These are phyloP conservation scores for Drosophila serrata DNA, from an alignment of 1,140 invertebrate genomes.

Conservation along the genomic window DNA sequence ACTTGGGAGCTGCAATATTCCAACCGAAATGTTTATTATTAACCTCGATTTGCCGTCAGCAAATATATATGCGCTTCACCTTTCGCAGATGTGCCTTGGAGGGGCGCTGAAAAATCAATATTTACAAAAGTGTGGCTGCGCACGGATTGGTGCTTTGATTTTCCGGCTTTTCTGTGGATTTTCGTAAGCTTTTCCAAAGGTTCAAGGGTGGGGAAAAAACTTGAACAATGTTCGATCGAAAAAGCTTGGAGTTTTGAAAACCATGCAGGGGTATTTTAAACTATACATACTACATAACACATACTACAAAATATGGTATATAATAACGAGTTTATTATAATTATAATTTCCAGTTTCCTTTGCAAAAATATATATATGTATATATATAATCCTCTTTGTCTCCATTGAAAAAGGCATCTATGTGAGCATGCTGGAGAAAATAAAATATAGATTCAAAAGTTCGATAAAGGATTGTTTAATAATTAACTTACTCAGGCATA, in stretches of 20 bases:
- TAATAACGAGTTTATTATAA: conserved; percentile 12
- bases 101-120: conserved; percentile 62
- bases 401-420: conserved; percentile 27
- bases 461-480: too few relatives aligned
- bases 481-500: conserved; percentile 67
- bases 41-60: not conserved
- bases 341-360: conserved; percentile 36
- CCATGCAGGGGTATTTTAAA: not conserved
- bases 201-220: not conserved
- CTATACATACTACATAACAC: not conserved
- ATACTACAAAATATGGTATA: not conserved
- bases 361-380: conserved; percentile 73
- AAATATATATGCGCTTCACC: conserved; percentile 1
- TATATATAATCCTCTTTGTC: conserved; percentile 8
- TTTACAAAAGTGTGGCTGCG: conserved; percentile 39
- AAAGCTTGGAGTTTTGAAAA: not conserved
- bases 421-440: conserved; percentile 63
- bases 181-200: not conserved
- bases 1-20: conserved; percentile 34
- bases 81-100: conserved; percentile 3
- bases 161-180: conserved; percentile 12
- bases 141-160: conserved; percentile 11
- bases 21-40: not conserved
- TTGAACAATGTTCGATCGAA: not conserved
- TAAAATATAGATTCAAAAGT: not conserved